These are phyloP conservation scores for Lipophrys pholis DNA, from an alignment of 2,113 vertebrate species.

Conservation along the genomic window DNA sequence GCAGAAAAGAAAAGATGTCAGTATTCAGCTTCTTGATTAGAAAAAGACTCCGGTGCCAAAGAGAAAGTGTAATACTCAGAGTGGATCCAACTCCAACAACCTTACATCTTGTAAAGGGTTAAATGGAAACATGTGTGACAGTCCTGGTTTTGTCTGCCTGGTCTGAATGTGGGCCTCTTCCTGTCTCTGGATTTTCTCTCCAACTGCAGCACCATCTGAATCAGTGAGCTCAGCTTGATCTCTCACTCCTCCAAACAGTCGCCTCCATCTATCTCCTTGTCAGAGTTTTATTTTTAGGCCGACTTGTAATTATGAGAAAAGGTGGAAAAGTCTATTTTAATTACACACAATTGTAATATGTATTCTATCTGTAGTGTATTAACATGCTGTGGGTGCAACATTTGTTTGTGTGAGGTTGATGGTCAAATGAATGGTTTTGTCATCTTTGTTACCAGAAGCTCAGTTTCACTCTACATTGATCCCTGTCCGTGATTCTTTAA, in stretches of 20 bases:
- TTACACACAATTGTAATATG: too few species aligned
- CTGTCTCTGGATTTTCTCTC: constrained; percentile 46
- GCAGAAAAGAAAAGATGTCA: not conserved
- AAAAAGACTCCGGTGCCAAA: not conserved
- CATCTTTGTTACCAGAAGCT: too few species aligned
- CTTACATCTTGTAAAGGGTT: constrained; percentile 68
- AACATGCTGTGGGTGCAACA: too few species aligned
- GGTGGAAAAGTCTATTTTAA: too few species aligned
- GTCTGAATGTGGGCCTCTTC: constrained; percentile 64
- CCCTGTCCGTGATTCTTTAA: too few species aligned
- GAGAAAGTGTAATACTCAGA: not conserved
- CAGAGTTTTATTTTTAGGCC: too few species aligned
- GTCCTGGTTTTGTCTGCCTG: constrained; percentile 58
- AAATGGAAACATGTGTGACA: constrained; percentile 72
- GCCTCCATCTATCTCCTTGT: too few species aligned
- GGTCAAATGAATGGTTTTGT: too few species aligned
- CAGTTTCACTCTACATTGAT: too few species aligned
- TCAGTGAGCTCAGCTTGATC: not conserved
- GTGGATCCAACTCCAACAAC: constrained; percentile 12
- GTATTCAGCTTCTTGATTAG: not conserved
- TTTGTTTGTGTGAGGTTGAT: too few species aligned
- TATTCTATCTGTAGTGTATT: too few species aligned
- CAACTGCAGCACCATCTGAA: constrained; percentile 26
- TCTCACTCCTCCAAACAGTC: constrained; percentile 4
- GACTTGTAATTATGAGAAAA: too few species aligned